Conservation (phyloP, 1,140 invertebrate species). For the Anastrepha obliqua region DNA sequence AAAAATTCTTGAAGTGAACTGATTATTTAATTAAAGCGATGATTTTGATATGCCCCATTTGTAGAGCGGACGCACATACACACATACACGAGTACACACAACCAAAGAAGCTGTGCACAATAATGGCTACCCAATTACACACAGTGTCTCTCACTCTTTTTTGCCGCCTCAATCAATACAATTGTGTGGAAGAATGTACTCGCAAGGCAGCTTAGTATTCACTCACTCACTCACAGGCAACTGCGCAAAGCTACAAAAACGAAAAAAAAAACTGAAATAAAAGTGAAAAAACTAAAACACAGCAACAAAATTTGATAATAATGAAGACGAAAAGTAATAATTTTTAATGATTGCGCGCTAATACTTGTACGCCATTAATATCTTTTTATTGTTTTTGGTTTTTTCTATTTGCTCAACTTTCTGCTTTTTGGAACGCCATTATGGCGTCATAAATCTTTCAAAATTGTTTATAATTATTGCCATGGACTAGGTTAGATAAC, state of each 20-base stretch:
- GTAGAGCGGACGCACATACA: not conserved
- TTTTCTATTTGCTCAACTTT: not conserved
- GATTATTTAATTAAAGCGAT: conserved; percentile 43
- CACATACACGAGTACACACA: not conserved
- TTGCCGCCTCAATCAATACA: conserved; percentile 14
- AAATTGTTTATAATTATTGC: conserved; percentile 53
- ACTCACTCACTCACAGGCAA: not conserved
- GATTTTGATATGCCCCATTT: conserved; percentile 40
- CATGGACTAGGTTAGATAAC: conserved; percentile 29
- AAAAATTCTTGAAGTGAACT: conserved; percentile 42
- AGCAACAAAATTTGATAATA: conserved; percentile 24
- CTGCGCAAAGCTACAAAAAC: not conserved
- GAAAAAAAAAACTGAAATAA: not conserved
- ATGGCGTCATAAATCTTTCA: conserved; percentile 46
- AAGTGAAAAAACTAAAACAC: not conserved
- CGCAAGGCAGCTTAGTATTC: not conserved
- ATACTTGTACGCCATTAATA: conserved; percentile 12
- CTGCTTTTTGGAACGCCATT: conserved; percentile 35
- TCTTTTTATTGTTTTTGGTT: not conserved
- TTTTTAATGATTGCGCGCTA: conserved; percentile 39
- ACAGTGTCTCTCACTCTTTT: conserved; percentile 12
- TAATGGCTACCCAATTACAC: conserved; percentile 37
- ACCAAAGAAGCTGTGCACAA: not conserved
- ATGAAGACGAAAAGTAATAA: conserved; percentile 20
- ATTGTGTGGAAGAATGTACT: not conserved